Evolutionary conservation across 2,888 invertebrate genomes (phyloP), one percentile per base, ranked within the genome.

Genomic region (Caradrina clavipalpis): DNA sequence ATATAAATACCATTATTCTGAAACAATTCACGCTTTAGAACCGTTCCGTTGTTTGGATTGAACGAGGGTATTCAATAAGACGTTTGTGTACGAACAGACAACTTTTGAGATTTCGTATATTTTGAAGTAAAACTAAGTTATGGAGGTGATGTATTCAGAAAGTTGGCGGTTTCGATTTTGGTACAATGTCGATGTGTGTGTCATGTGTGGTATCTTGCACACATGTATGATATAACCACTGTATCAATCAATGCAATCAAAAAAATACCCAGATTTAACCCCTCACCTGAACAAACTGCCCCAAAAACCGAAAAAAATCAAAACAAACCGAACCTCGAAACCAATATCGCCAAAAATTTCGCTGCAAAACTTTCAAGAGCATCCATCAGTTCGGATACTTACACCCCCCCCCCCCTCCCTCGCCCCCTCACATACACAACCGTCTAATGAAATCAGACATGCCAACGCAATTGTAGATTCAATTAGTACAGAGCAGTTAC

Each of bases 1-100:
- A 94, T 94, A 95, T 94, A 95, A 95, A 95, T 95, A 95, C 94
- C 93, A 94, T 95, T 95, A 95, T 94, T 94, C 89, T 92, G 93
- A 93, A 94, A 95, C 95, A 94, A 94, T 95, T 92, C 93, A 89
- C 93, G 92, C 91, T 89, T 91, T 90, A 81, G 90, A 89, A 89
- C 87, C 89, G 87, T 87, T 86, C 86, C 84, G 88, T 90, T 92
- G 90, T 93, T 89, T 88, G 88, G 88, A 91, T 78, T 78, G 84
- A 78, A 78, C 55, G 73, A 65, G 76, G 72, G 71, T 79, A 78
- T 81, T 83, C 75, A 85, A 85, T 83, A 83, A 83, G 81, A 83
- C 68, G 84, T 72, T 85, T 77, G 76, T 71, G 70, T 81, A 73
- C n/a, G 58, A 47, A 80, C 55, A 74, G 54, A 69, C 65, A 83